Evolutionary conservation across 1,140 invertebrate species (phyloP), one percentile per base, ranked within the genome.

Genomic region (Papilio polytes): DNA sequence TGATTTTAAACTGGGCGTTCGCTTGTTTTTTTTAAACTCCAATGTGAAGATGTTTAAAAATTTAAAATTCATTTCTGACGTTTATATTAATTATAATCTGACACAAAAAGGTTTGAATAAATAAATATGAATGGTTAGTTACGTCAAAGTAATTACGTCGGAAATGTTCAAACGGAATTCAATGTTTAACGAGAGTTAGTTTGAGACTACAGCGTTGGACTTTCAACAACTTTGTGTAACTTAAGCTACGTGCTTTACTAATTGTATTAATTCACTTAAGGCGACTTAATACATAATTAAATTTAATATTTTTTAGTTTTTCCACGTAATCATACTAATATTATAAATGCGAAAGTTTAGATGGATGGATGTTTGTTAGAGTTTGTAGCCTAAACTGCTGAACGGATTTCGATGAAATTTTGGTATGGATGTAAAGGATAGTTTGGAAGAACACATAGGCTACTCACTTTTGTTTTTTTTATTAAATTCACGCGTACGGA

Each of bases 101-200:
- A 48, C 46, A 10, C 46, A 10, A 36, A 6, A 6, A 53, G 51
- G 13, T 53, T 53, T 53, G 13, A 22, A 22, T 22, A 22, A 22
- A 10, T 63, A 22, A 12, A 22, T 22, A 9, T 22, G 9, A 63
- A 63, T 63, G 31, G 22, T 26, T 63, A 31, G 22, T 63, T 12
- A 12, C 22, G 26, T 26, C 15, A 22, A 18, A 63, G 13, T 63
- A 63, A 63, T 63, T 63, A 22, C 3, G 22, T 63, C 22, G 20
- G 12, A 59, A 26, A 63, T 63, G 59, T 63, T 63, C 22, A 63
- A 63, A 63, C 22, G 59, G 59, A 63, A 63, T 63, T 63, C 59
- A 12, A 26, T 26, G 22, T 59, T 63, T 22, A 63, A 63, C 59
- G 9, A 26, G 22, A 63, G 20, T 26, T 20, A 63, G 22, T 63